phyloP scores from a whole-genome alignment of 2,113 vertebrate species.

The Lagenorhynchus albirostris region DNA sequence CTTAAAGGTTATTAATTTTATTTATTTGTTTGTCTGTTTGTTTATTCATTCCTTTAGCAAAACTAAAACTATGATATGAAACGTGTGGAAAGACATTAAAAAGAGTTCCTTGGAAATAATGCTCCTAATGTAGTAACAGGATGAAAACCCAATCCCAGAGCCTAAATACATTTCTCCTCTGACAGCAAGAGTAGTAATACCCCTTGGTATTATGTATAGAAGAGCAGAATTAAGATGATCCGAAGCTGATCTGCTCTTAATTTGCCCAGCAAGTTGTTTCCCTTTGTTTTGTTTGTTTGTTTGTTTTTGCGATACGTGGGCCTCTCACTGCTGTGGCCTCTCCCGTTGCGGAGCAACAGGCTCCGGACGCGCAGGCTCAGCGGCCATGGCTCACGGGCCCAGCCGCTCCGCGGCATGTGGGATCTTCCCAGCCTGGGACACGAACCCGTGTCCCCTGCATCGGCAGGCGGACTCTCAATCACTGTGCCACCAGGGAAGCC shows the following conservation, averaged over 20 bases:
- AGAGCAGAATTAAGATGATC: background rate
- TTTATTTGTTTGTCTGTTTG: background rate
- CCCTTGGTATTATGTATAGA: background rate
- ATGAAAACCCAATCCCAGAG: background rate
- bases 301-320: too few species aligned
- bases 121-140: conserved; percentile 24
- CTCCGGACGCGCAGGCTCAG: too few species aligned
- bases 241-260: conserved; percentile 18
- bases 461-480: too few species aligned
- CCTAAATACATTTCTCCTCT: background rate
- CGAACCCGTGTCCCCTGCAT: too few species aligned
- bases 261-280: conserved; percentile 19
- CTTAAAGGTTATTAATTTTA: background rate
- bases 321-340: too few species aligned
- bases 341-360: too few species aligned
- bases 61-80: background rate
- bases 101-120: background rate
- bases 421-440: too few species aligned
- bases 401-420: too few species aligned
- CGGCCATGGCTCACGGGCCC: too few species aligned
- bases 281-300: background rate
- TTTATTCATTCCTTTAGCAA: background rate
- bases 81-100: background rate
- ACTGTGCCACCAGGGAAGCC: too few species aligned
- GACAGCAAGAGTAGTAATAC: background rate